Conservation (phyloP, 2,888 invertebrate species). For the Tetrapedia diversipes region DNA sequence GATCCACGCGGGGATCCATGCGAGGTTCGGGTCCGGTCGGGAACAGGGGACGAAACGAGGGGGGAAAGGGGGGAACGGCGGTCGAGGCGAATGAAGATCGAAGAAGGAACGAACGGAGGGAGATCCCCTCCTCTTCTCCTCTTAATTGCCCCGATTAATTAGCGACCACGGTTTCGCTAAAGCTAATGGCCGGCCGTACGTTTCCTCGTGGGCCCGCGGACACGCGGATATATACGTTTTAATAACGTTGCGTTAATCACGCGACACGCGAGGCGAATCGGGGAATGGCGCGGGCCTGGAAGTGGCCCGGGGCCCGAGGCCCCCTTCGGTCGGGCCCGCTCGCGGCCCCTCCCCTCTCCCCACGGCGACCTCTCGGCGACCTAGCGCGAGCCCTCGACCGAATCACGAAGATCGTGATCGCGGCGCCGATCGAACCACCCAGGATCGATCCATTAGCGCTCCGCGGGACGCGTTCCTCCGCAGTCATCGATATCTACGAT, state of each 20-base stretch:
- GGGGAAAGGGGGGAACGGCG: not conserved
- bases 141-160: conserved; percentile 81
- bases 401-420: conserved; percentile 61
- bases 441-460: conserved; percentile 81
- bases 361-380: conserved; percentile 12
- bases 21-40: conserved; percentile 42
- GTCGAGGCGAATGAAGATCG: conserved; percentile 32
- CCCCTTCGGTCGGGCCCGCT: conserved; percentile 3
- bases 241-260: conserved; percentile 73
- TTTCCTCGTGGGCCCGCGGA: conserved; percentile 69
- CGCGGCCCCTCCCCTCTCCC: not conserved
- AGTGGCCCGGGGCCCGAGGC: conserved; percentile 8
- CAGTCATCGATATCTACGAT: conserved; percentile 79
- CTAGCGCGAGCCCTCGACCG: conserved; percentile 14
- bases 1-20: conserved; percentile 61
- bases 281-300: conserved; percentile 21
- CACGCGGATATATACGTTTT: conserved; percentile 70
- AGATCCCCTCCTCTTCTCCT: conserved; percentile 60
- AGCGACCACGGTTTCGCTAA: conserved; percentile 77
- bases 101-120: conserved; percentile 32
- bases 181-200: conserved; percentile 77
- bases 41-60: not conserved
- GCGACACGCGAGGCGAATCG: conserved; percentile 71
- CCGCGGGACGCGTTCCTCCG: conserved; percentile 77
- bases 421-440: conserved; percentile 76